Evolutionary conservation across 2,113 vertebrate species (phyloP).

Genomic region (Macrotus californicus): DNA sequence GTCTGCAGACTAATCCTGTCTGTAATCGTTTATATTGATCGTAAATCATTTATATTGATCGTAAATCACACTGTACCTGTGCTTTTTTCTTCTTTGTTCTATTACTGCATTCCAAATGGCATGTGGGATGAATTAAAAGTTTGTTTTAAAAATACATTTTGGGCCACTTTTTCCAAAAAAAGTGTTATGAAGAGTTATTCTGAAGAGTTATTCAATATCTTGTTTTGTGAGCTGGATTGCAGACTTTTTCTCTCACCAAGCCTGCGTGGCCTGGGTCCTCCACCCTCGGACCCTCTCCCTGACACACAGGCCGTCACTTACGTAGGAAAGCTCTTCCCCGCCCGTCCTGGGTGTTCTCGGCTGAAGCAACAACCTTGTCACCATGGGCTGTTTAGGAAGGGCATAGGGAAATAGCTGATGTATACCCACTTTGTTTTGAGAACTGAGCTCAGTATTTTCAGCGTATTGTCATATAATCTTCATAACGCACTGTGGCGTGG

Average conservation of each 20-base stretch:
- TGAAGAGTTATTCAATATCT: background rate
- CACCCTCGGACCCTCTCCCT: background rate
- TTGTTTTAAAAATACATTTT: constrained; percentile 23
- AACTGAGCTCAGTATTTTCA: background rate
- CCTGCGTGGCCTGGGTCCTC: background rate
- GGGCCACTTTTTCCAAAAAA: background rate
- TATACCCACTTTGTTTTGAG: background rate
- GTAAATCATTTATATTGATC: background rate
- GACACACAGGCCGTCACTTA: background rate
- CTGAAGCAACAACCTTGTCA: background rate
- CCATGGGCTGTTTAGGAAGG: background rate
- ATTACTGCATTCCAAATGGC: background rate
- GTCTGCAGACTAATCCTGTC: background rate
- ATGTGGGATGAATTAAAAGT: constrained; percentile 55
- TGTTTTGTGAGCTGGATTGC: background rate
- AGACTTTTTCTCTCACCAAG: background rate
- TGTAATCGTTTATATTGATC: background rate
- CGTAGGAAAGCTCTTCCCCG: background rate
- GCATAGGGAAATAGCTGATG: background rate
- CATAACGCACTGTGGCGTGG: background rate
- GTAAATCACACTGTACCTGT: background rate
- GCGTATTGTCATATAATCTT: background rate
- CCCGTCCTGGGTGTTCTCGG: background rate
- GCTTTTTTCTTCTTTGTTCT: background rate
- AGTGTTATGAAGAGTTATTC: background rate